Evolutionary conservation across 2,888 invertebrate species (phyloP).

Genomic region (Brachylomia viminalis): DNA sequence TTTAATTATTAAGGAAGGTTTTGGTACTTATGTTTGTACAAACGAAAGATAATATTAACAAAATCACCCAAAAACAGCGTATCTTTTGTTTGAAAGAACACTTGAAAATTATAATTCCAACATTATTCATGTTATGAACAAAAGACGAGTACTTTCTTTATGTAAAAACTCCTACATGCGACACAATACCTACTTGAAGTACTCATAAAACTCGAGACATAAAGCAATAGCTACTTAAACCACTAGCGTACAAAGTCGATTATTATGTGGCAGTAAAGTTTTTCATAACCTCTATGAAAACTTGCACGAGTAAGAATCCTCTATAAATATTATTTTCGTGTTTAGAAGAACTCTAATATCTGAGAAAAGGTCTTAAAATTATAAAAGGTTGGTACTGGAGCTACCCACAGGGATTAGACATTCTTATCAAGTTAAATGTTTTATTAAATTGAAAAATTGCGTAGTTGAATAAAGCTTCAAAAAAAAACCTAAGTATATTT

Average conservation of each 20-base stretch:
- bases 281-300: constrained; percentile 15
- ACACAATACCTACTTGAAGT: constrained; percentile 18
- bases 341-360: constrained; percentile 13
- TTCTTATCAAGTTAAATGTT: not conserved
- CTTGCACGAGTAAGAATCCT: constrained; percentile 15
- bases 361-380: constrained; percentile 13
- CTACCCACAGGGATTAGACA: not conserved
- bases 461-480: not conserved
- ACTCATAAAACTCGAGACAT: constrained; percentile 14
- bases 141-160: constrained; percentile 25
- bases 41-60: not conserved
- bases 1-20: not conserved
- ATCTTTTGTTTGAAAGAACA: not conserved
- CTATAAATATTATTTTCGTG: constrained; percentile 19
- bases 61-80: not conserved
- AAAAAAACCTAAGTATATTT: not conserved
- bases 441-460: constrained; percentile 12
- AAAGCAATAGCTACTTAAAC: constrained; percentile 28
- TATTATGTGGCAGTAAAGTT: constrained; percentile 18
- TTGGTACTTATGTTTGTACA: not conserved
- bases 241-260: not conserved
- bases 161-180: constrained; percentile 23
- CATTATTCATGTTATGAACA: constrained; percentile 26
- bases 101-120: constrained; percentile 3
- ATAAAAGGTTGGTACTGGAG: constrained; percentile 25